A percentile compares a stretch with the other conserved stretches of the same genome.
These are phyloP conservation scores for Hipparchia semele DNA, from an alignment of 2,888 invertebrate species.

Conservation along the genomic window DNA sequence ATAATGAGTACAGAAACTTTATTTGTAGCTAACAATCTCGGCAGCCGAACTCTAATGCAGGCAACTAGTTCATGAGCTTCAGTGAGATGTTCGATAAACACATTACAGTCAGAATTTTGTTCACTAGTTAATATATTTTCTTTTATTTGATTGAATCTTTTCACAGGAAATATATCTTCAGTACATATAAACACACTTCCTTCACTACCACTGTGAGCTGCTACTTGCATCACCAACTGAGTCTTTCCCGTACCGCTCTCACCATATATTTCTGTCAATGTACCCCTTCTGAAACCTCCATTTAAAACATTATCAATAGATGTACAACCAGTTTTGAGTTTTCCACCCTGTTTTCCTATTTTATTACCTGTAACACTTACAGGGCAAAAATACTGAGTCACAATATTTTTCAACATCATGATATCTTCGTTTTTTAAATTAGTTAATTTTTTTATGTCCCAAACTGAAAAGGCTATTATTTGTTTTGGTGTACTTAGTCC, in stretches of 20 bases:
- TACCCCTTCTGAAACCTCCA: slow-evolving; percentile 87
- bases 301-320: slow-evolving; percentile 82
- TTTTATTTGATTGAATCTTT: slow-evolving; percentile 69
- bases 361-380: slow-evolving; percentile 49
- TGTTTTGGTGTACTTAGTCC: slow-evolving; percentile 62
- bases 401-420: slow-evolving; percentile 56
- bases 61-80: slow-evolving; percentile 67
- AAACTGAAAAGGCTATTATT: slow-evolving; percentile 59
- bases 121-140: slow-evolving; percentile 42
- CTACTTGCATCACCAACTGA: slow-evolving; percentile 89
- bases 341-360: slow-evolving; percentile 45
- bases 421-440: slow-evolving; percentile 63
- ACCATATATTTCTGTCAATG: slow-evolving; percentile 91
- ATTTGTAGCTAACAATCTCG: slow-evolving; percentile 58
- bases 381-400: slow-evolving; percentile 54
- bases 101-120: slow-evolving; percentile 54
- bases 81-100: slow-evolving; percentile 72
- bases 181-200: slow-evolving; percentile 89
- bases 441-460: slow-evolving; percentile 68
- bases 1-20: slow-evolving; percentile 61
- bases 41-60: slow-evolving; percentile 66
- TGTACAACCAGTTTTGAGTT: slow-evolving; percentile 81
- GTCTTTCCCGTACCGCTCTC: slow-evolving; percentile 92
- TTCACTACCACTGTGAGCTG: slow-evolving; percentile 84
- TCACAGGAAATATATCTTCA: slow-evolving; percentile 85